phyloP scores from a whole-genome alignment of 2,113 vertebrate genomes.

The Aptenodytes forsteri region DNA sequence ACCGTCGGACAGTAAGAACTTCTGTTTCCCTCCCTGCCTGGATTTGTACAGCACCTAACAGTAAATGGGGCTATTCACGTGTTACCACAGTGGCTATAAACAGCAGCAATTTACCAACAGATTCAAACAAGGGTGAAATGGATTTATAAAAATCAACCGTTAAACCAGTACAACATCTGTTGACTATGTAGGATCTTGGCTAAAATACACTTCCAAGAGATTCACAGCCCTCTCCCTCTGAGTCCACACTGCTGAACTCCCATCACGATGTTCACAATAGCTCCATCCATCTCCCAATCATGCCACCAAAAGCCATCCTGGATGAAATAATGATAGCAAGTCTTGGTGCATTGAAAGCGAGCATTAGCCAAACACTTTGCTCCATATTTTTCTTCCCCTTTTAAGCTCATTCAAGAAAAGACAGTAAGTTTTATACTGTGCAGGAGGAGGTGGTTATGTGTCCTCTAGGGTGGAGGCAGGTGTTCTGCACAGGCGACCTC shows the following conservation, averaged over 20 bases:
- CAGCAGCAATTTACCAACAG: neutral
- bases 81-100: neutral
- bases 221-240: neutral
- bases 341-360: neutral
- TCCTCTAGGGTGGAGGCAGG: neutral
- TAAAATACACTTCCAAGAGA: neutral
- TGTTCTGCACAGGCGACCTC: neutral
- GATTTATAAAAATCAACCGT: neutral
- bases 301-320: neutral
- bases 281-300: conserved; percentile 37
- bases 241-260: neutral
- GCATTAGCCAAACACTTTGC: neutral
- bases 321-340: neutral
- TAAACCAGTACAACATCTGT: neutral
- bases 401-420: neutral
- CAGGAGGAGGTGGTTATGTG: neutral
- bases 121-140: neutral
- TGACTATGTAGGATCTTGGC: neutral
- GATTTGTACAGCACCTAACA: neutral
- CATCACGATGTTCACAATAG: neutral
- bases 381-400: conserved; percentile 23
- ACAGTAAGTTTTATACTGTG: neutral
- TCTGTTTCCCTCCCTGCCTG: neutral
- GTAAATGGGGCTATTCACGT: neutral
- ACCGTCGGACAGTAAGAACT: neutral